These are phyloP conservation scores for Antedon mediterranea DNA, from an alignment of 53 echinoderm and acorn worm species.

Conservation along the genomic window DNA sequence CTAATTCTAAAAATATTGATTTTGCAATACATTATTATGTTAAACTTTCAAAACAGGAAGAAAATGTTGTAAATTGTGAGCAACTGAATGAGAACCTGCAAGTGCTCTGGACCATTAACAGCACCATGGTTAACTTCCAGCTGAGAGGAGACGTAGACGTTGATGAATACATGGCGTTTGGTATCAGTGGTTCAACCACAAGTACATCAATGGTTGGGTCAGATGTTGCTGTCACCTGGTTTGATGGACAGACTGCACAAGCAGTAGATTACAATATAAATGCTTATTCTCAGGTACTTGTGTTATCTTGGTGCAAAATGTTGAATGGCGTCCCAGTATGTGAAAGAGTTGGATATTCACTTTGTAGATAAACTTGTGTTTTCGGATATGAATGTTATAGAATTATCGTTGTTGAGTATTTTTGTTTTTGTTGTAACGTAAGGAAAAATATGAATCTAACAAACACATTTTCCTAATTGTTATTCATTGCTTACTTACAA, in stretches of 20 bases:
- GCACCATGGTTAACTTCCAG: constrained; percentile 25
- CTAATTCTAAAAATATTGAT: no score
- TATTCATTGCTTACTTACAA: no score
- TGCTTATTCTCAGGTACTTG: constrained; percentile 32
- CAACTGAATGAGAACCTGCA: constrained; percentile 46
- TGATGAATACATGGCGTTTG: constrained; percentile 58
- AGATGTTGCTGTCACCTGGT: constrained; percentile 63
- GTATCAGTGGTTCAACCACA: constrained; percentile 54
- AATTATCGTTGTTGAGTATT: no score
- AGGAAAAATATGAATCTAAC: no score
- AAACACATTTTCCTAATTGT: no score
- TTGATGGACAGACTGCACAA: constrained; percentile 11
- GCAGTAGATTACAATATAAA: constrained; percentile 41
- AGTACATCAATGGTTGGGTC: constrained; percentile 55
- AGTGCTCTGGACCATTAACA: constrained; percentile 48
- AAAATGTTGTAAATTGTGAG: background rate
- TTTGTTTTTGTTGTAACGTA: no score
- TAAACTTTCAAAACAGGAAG: no score
- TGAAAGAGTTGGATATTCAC: no score
- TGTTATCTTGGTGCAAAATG: background rate
- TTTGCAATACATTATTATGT: no score
- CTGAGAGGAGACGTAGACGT: constrained; percentile 25
- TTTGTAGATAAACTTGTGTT: no score
- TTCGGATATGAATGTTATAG: no score
- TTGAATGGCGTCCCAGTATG: no score